Percentiles rank a stretch among this genome's conserved stretches.
phyloP scores from a whole-genome alignment of 2,797 vertebrate species.

The Sternotherus odoratus region DNA sequence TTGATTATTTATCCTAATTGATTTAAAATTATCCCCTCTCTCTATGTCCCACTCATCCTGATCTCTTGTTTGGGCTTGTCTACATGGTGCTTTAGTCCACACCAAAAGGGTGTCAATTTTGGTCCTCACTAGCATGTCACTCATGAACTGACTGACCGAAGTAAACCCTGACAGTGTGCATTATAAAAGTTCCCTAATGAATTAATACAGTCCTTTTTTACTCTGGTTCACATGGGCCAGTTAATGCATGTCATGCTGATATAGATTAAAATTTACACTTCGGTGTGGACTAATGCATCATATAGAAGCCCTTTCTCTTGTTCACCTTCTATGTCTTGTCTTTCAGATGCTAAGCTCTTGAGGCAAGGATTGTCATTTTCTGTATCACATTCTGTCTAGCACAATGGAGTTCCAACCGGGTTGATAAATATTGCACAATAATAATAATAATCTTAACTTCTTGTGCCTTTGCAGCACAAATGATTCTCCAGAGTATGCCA shows the following conservation, averaged over 20 bases:
- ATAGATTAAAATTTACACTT: background rate
- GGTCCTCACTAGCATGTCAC: background rate
- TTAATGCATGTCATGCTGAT: background rate
- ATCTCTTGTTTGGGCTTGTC: too few relatives aligned
- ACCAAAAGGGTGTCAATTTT: background rate
- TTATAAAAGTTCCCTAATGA: background rate
- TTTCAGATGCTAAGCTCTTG: background rate
- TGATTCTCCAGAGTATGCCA: background rate
- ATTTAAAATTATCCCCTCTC: background rate
- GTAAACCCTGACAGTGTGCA: background rate
- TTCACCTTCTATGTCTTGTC: background rate
- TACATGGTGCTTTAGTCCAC: too few relatives aligned
- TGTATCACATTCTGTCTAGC: background rate
- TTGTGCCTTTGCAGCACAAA: background rate
- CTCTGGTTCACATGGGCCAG: background rate
- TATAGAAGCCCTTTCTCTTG: background rate
- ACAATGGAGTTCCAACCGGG: background rate
- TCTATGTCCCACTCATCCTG: too few relatives aligned
- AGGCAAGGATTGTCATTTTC: too few relatives aligned
- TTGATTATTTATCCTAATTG: background rate
- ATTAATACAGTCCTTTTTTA: background rate
- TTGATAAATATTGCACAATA: background rate
- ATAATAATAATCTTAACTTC: background rate
- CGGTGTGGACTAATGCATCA: background rate
- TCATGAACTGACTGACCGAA: too few relatives aligned